A percentile compares a stretch with the other conserved stretches of the same genome.
Evolutionary conservation across 2,888 invertebrate species (phyloP).

Genomic region (Heliothis peltigera): DNA sequence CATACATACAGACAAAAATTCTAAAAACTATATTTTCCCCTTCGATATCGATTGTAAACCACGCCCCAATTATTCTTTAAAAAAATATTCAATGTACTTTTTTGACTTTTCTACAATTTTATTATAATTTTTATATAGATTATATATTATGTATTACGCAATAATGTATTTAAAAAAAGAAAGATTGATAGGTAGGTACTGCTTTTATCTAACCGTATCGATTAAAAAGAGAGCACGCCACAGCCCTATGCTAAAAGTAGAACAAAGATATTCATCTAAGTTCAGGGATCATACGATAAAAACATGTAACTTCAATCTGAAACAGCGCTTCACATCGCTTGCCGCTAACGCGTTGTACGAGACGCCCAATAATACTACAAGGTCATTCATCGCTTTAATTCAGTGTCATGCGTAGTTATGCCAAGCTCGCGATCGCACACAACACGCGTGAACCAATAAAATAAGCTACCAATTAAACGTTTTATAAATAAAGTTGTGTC

Average conservation of each 20-base stretch:
- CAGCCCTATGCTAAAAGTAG: constrained; percentile 53
- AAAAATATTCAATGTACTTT: too few species aligned
- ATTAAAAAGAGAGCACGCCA: background rate
- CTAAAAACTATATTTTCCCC: too few species aligned
- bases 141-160: too few species aligned
- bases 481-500: constrained; percentile 36
- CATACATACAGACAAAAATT: too few species aligned
- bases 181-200: too few species aligned
- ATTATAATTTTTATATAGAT: too few species aligned
- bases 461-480: constrained; percentile 28
- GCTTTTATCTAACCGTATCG: constrained; percentile 2
- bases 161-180: too few species aligned
- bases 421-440: constrained; percentile 22
- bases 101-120: too few species aligned
- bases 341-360: constrained; percentile 50
- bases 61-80: too few species aligned
- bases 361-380: constrained; percentile 59
- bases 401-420: constrained; percentile 56
- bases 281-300: constrained; percentile 72
- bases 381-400: constrained; percentile 64
- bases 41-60: too few species aligned
- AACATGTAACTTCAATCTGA: constrained; percentile 51
- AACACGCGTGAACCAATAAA: constrained; percentile 39
- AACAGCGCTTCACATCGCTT: constrained; percentile 65
- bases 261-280: constrained; percentile 59